Evolutionary conservation across 1,140 invertebrate genomes (phyloP).

Genomic region (Halesus radiatus): DNA sequence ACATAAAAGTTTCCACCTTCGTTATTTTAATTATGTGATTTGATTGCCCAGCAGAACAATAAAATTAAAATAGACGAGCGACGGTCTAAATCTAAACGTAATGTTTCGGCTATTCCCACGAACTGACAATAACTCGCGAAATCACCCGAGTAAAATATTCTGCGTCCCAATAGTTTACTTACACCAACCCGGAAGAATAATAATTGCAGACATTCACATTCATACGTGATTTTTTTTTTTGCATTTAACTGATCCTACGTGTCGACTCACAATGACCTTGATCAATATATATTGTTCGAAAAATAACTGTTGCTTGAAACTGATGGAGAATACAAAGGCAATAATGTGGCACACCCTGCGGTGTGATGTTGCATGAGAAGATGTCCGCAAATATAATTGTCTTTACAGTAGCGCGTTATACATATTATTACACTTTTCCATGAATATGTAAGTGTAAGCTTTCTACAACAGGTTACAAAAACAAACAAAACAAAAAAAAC

Average conservation of each 20-base stretch:
- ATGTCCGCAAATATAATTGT: too few relatives aligned
- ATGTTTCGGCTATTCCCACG: conserved; percentile 6
- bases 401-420: too few relatives aligned
- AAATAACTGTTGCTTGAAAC: conserved; percentile 30
- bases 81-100: too few relatives aligned
- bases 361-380: too few relatives aligned
- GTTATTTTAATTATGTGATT: neutral
- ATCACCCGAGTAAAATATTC: conserved; percentile 15
- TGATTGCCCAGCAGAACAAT: neutral
- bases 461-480: too few relatives aligned
- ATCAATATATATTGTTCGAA: conserved; percentile 37
- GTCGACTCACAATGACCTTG: conserved; percentile 39
- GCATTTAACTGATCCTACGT: conserved; percentile 26
- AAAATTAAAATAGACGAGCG: neutral
- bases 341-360: neutral
- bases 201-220: conserved; percentile 29
- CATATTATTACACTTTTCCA: too few relatives aligned
- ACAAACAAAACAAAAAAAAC: too few relatives aligned
- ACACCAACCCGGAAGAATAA: conserved; percentile 36
- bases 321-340: neutral
- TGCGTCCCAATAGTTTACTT: conserved; percentile 36
- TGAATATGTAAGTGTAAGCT: too few relatives aligned
- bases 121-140: conserved; percentile 1
- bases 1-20: neutral
- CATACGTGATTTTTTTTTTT: conserved; percentile 40